Base-by-base conservation (phyloP, 2,113 vertebrate genomes). In the Anthoscopus minutus region DNA sequence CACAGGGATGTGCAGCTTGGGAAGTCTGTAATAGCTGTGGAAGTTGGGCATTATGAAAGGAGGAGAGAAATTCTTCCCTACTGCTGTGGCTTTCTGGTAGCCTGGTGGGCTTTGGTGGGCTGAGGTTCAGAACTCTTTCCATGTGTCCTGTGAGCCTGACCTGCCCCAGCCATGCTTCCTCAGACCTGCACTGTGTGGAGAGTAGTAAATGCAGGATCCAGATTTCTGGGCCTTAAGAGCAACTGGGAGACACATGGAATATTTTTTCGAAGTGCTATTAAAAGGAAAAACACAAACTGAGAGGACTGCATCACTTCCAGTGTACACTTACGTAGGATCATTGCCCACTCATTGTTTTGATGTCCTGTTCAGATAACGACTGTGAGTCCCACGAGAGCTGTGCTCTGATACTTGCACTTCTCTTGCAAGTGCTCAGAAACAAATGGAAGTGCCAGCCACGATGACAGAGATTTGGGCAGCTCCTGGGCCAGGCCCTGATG, bases 301-400 rank as follows among this genome's bases (percentile, higher is more conserved):
- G 60, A 81, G 60, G 56, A n/a, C 78, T 65, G 38, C 51, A 79
- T 84, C 73, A 42, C 61, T 88, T 57, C 1, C 44, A 64, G 78
- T 42, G 67, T 79, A 89, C 71, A 11, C 38, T 81, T 37, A 30
- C n/a, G 50, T 71, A 88, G 83, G 81, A 84, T 79, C 13, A 4
- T 37, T 88, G 91, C 69, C 86, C 95, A 31, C 53, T 86, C 83
- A 69, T 79, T 92, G 88, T 95, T 93, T 48, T 79, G 86, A 58
- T 47, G n/a, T 67, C 67, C 64, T 67, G 2, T 42, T 93, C 88
- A 89, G 81, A 87, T 71, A 54, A 57, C 83, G 84, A 51, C 69
- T 64, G 45, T 73, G 9, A 83, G 76, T 51, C 86, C 65, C 92
- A 47, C 31, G 86, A 40, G 86, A 84, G 64, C 54, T 4, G 2